A percentile compares a stretch with the other conserved stretches of the same genome.
Conservation (phyloP, 2,113 vertebrate species). For the Eptesicus fuscus region DNA sequence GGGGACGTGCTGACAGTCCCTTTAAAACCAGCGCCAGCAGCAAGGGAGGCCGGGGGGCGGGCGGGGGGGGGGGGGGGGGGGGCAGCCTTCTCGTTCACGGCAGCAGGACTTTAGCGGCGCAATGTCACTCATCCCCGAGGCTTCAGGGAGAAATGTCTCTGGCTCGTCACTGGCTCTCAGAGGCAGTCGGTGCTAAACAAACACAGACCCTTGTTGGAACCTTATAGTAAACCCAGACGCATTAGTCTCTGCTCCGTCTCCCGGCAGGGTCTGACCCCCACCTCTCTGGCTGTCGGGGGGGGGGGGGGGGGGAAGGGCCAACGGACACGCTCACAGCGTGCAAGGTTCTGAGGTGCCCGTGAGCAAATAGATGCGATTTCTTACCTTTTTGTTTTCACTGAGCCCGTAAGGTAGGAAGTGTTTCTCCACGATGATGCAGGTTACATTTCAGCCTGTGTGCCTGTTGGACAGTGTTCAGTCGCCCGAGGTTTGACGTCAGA, state of each 20-base stretch:
- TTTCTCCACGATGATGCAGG: background rate
- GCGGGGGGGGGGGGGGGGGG: background rate
- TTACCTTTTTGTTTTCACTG: conserved; percentile 14
- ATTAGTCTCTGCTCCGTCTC: conserved; percentile 73
- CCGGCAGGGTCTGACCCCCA: conserved; percentile 71
- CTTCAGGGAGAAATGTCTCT: background rate
- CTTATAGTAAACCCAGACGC: conserved; percentile 62
- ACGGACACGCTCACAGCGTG: conserved; percentile 60
- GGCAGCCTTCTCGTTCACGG: background rate
- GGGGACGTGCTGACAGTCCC: background rate
- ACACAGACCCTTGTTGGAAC: conserved; percentile 52
- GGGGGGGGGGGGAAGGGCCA: conserved; percentile 68
- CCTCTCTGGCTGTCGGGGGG: conserved; percentile 70
- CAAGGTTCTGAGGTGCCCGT: background rate
- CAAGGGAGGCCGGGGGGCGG: too few relatives aligned
- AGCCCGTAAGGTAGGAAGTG: background rate
- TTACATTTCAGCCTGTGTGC: background rate
- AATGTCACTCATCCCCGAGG: background rate
- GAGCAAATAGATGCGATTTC: background rate
- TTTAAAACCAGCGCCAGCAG: background rate
- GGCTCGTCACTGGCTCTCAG: conserved; percentile 44
- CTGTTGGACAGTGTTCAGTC: background rate
- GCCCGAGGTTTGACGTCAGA: background rate
- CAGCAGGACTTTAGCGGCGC: background rate
- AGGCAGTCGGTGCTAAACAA: conserved; percentile 58